Percentiles rank a stretch among this genome's conserved stretches.
These are phyloP conservation scores for Drymodes brunneopygia DNA, from an alignment of 2,113 vertebrate genomes.

Conservation along the genomic window DNA sequence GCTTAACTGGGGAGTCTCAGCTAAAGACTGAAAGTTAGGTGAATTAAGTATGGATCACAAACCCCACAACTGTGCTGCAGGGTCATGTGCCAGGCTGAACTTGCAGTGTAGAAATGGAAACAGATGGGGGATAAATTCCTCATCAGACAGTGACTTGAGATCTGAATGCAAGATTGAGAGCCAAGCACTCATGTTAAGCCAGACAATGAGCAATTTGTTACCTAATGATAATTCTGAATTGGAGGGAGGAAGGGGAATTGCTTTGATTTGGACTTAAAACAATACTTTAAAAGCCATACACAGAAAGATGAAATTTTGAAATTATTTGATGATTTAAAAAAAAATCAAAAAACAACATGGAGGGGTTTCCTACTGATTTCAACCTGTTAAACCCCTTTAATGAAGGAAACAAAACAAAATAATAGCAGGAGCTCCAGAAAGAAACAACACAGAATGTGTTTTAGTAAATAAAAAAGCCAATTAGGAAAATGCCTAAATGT, in stretches of 20 bases:
- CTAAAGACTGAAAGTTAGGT: neutral
- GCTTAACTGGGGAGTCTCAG: neutral
- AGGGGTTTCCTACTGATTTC: neutral
- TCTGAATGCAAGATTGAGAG: neutral
- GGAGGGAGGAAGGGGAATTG: neutral
- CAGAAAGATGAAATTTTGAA: neutral
- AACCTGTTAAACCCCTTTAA: neutral
- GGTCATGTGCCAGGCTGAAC: neutral
- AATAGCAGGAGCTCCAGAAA: neutral
- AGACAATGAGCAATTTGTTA: slow-evolving; percentile 12
- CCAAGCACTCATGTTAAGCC: neutral
- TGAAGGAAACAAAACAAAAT: neutral
- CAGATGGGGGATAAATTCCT: neutral
- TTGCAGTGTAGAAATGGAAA: neutral
- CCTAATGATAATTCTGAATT: neutral
- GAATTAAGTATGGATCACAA: slow-evolving; percentile 22
- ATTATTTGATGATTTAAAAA: neutral
- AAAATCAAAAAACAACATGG: neutral
- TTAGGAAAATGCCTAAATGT: neutral
- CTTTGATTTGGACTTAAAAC: neutral
- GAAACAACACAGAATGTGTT: neutral
- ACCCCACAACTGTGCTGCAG: neutral
- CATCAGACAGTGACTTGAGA: neutral
- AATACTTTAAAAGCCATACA: neutral
- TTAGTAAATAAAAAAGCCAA: neutral